phyloP scores from a whole-genome alignment of 2,113 vertebrate species.

The Patagioenas fasciata region DNA sequence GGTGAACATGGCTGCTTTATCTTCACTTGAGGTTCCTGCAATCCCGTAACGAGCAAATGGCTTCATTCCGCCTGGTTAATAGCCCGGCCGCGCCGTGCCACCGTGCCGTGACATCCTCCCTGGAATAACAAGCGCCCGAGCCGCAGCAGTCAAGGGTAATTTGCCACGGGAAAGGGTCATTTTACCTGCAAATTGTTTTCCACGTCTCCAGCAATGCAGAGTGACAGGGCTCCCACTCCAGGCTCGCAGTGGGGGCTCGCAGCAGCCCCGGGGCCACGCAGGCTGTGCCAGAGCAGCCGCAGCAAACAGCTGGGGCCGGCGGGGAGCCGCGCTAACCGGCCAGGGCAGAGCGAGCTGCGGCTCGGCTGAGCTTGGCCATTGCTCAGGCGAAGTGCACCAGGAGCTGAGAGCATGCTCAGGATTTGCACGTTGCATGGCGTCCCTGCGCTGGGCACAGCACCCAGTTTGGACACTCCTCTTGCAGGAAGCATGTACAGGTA shows the following conservation, averaged over 20 bases:
- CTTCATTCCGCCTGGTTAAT: conserved; percentile 59
- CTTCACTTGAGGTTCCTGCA: not conserved
- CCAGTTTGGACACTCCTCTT: rapidly evolving
- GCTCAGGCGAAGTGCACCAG: not conserved
- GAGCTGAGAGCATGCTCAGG: not conserved
- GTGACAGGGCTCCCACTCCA: not conserved
- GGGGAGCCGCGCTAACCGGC: not conserved
- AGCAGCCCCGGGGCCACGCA: rapidly evolving
- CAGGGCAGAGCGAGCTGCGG: not conserved
- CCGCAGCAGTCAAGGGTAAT: conserved; percentile 70
- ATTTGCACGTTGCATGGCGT: rapidly evolving
- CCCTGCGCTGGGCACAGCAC: rapidly evolving
- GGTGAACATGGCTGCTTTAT: not conserved
- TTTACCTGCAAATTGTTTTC: conserved; percentile 69
- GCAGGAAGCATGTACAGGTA: rapidly evolving
- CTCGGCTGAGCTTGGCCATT: rapidly evolving
- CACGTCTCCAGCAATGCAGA: not conserved
- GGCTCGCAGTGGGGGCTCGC: not conserved
- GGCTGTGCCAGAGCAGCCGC: not conserved
- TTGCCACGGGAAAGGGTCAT: conserved; percentile 62
- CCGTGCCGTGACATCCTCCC: conserved; percentile 42
- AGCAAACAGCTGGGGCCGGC: not conserved
- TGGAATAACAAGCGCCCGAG: conserved; percentile 61
- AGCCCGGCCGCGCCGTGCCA: conserved; percentile 8
- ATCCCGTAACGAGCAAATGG: conserved; percentile 41